Evolutionary conservation across 2,888 invertebrate genomes (phyloP), one percentile per base, ranked within the genome.

Genomic region (Steinernema carpocapsae): DNA sequence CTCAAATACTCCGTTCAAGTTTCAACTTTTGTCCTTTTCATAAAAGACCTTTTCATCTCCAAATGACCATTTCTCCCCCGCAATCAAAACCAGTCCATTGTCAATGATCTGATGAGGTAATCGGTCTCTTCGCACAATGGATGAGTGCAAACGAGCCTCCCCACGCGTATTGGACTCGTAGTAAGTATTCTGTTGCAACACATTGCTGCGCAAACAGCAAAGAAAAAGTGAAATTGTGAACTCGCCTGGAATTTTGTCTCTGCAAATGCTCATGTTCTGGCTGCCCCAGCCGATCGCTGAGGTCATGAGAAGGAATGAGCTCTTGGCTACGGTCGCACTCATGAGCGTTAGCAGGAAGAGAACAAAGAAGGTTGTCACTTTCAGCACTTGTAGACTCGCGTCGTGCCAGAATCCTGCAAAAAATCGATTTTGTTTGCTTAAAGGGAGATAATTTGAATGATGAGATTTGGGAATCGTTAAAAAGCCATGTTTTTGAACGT

Each of bases 291-390:
- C 87, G 37, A 88, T 83, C 17, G 84, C 88, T 12, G 87, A 83
- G 10, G 87, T 85, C 85, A 88, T 88, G 48, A 88, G 75, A 24
- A 88, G 80, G 51, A 88, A 87, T 4, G 83, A 77, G n/a, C 75
- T 76, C 74, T 86, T 86, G 37, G 86, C 83, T 7, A 87, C 77
- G 10, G 83, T 79, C 1, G 84, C 81, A 7, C 84, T 83, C 22
- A 75, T 48, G 24, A 87, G 74, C 14, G 86, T 86, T 19, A 87
- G 78, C 14, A 82, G 32, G 74, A 86, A 85, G 19, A 88, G 77
- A 14, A 87, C 81, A 24, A 86, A 74, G 77, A 87, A 88, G 4
- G 88, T 85, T 72, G 82, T 80, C 45, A 88, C 52, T 80, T 88
- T 88, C 75, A 88, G 84, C 1, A 87, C 76, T 78, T 88, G 88